Evolutionary conservation across 2,888 invertebrate genomes (phyloP).

Genomic region (Dicyrtoma fusca): DNA sequence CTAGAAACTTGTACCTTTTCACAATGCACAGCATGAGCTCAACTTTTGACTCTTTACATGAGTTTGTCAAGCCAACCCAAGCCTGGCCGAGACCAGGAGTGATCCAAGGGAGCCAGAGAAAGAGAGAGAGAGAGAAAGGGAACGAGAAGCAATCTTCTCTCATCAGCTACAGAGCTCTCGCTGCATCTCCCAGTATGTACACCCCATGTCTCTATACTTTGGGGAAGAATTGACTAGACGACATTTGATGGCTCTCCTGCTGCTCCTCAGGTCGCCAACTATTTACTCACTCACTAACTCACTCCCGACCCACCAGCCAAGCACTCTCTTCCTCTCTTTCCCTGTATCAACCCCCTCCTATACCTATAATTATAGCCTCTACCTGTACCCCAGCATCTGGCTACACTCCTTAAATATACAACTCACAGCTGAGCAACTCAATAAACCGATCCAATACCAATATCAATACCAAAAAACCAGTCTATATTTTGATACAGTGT

Average conservation of each 20-base stretch:
- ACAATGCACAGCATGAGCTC: slow-evolving; percentile 35
- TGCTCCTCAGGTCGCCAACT: slow-evolving; percentile 29
- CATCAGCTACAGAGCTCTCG: slow-evolving; percentile 25
- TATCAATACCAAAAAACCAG: too few species aligned
- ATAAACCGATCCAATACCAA: too few species aligned
- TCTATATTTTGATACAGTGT: too few species aligned
- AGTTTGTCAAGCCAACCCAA: not conserved
- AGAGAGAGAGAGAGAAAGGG: not conserved
- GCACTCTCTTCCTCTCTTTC: too few species aligned
- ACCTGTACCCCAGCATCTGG: too few species aligned
- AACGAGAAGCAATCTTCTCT: slow-evolving; percentile 29
- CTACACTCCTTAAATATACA: too few species aligned
- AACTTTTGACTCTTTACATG: slow-evolving; percentile 33
- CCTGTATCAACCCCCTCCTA: too few species aligned
- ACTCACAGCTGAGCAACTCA: too few species aligned
- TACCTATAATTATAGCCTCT: too few species aligned
- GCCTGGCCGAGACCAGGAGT: not conserved
- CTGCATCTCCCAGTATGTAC: not conserved
- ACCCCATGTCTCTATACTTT: not conserved
- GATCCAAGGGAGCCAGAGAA: slow-evolving; percentile 4
- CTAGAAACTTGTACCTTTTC: slow-evolving; percentile 34
- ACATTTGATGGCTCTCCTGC: slow-evolving; percentile 31
- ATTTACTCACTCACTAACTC: slow-evolving; percentile 13
- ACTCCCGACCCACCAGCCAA: too few species aligned
- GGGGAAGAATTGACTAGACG: slow-evolving; percentile 21